A percentile compares a stretch with the other conserved stretches of the same genome.
These are phyloP conservation scores for Hylyphantes graminicola DNA, from an alignment of 1,140 invertebrate genomes.

Conservation along the genomic window DNA sequence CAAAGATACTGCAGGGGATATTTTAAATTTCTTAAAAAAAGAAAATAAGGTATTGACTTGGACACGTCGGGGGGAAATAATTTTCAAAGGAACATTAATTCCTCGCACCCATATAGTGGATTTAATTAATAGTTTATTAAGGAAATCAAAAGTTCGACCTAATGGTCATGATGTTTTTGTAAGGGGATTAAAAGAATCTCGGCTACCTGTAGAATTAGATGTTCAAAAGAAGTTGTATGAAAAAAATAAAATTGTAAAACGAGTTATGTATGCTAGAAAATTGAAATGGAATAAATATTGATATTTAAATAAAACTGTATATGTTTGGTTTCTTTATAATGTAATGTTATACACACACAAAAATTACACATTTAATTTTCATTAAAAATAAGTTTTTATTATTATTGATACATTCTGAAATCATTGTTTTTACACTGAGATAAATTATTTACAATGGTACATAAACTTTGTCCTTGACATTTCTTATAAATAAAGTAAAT, in stretches of 20 bases:
- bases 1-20: background rate
- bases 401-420: background rate
- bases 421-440: background rate
- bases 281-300: background rate
- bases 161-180: background rate
- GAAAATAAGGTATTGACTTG: background rate
- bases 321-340: too few species aligned
- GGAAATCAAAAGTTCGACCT: background rate
- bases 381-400: too few species aligned
- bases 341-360: too few species aligned
- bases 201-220: background rate
- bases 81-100: background rate
- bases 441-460: background rate
- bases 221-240: background rate
- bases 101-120: background rate
- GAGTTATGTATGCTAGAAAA: constrained; percentile 1
- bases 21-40: background rate
- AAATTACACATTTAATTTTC: too few species aligned
- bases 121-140: background rate
- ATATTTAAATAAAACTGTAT: background rate
- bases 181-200: background rate
- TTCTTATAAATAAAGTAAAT: constrained; percentile 2
- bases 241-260: background rate
- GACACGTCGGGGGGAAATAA: constrained; percentile 6
- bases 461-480: constrained; percentile 3